Base-by-base conservation (phyloP, 2,888 invertebrate genomes). In the Rhorus exstirpatorius region DNA sequence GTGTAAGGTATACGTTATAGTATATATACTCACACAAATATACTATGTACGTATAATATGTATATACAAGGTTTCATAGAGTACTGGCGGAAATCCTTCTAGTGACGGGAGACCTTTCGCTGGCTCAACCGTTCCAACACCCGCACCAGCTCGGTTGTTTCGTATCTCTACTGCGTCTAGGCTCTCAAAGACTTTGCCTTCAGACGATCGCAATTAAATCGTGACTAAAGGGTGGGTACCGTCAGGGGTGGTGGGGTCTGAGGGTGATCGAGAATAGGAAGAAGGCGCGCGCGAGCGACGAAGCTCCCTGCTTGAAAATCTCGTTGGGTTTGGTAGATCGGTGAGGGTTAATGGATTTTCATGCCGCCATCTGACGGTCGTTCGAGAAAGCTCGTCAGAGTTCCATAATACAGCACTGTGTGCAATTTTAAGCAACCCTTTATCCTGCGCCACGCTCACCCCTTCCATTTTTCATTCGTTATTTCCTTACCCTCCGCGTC, bases 391-490 rank as follows among this genome's bases (percentile, higher is more conserved):
- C 91, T 90, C 90, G 90, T 91, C 91, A 91, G 89, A 90, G 90
- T 89, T 91, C 89, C 90, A 92, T 91, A 91, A 92, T 92, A 90
- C 91, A 91, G 91, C 89, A 88, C 89, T 88, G 91, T 89, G 91
- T 90, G 91, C 91, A 91, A 91, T 92, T 92, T 91, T 91, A 91
- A 92, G 90, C 91, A 91, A 91, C 89, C 92, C 91, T 91, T 91
- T 92, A 92, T 92, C 91, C 90, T 87, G 81, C 87, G 86, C 87
- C 46, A 76, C 58, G 74, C 85, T 86, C 60, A 79, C 86, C 83
- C 85, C 85, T 86, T 58, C 77, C 68, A 71, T 31, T 75, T 65
- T 70, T 55, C 72, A 75, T 79, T 68, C 75, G 60, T 74, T 78
- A 76, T 65, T 76, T 65, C 79, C 77, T 60, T 72, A 49, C 53